phyloP scores from a whole-genome alignment of 2,888 invertebrate species.

The Adelognathus sp. region DNA sequence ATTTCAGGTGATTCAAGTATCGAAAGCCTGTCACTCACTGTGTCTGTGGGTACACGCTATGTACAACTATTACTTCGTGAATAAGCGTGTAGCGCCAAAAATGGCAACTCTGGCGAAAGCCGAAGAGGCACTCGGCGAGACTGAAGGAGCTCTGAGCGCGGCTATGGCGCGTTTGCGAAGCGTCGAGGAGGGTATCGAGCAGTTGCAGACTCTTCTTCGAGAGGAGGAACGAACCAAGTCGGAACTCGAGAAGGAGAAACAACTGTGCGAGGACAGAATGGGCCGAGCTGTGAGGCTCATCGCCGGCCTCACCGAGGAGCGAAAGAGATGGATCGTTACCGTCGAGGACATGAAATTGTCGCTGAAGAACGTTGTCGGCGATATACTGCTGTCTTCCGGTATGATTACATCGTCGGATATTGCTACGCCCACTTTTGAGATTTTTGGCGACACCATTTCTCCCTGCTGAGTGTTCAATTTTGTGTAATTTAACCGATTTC shows the following conservation, averaged over 20 bases:
- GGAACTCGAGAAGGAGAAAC: conserved; percentile 89
- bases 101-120: conserved; percentile 91
- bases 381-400: conserved; percentile 87
- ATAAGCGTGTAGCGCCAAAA: conserved; percentile 92
- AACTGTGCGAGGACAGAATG: conserved; percentile 89
- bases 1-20: conserved; percentile 82
- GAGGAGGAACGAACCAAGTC: conserved; percentile 88
- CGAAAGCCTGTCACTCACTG: conserved; percentile 90
- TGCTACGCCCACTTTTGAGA: not conserved
- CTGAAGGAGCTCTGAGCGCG: conserved; percentile 86
- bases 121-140: conserved; percentile 85
- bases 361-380: conserved; percentile 86
- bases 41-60: conserved; percentile 97
- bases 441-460: not conserved
- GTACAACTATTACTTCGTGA: conserved; percentile 95
- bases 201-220: conserved; percentile 87
- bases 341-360: conserved; percentile 84
- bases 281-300: conserved; percentile 88
- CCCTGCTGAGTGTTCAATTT: not conserved
- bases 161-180: conserved; percentile 91
- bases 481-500: not conserved
- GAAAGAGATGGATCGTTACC: conserved; percentile 88
- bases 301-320: conserved; percentile 86
- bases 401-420: not conserved
- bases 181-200: conserved; percentile 89